phyloP scores from a whole-genome alignment of 1,140 invertebrate species.

The Temnothorax longispinosus region DNA sequence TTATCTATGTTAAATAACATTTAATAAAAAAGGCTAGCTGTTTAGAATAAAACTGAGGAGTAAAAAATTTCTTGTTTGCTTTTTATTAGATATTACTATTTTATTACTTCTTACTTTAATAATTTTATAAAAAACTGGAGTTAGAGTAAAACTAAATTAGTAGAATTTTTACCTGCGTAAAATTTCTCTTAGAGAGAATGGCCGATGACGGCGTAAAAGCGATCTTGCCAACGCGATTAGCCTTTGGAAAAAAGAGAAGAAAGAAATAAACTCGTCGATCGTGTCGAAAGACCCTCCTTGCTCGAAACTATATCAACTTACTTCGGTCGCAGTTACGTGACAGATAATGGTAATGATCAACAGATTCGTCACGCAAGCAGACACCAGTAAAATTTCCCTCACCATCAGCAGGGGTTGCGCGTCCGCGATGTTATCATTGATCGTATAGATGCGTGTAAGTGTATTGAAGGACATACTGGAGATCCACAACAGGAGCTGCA shows the following conservation, averaged over 20 bases:
- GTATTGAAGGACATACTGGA: constrained; percentile 64
- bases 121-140: not conserved
- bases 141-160: not conserved
- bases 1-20: not conserved
- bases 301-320: not conserved
- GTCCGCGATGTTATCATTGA: constrained; percentile 34
- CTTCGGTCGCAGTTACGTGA: constrained; percentile 66
- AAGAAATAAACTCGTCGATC: not conserved
- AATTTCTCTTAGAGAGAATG: constrained; percentile 45
- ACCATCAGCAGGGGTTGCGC: not conserved
- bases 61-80: not conserved
- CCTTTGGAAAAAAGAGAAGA: constrained; percentile 46
- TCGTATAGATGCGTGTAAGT: constrained; percentile 69
- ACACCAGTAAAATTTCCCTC: constrained; percentile 62
- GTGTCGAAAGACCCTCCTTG: too few species aligned
- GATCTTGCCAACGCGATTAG: constrained; percentile 65
- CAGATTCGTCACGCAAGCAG: constrained; percentile 61
- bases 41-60: not conserved
- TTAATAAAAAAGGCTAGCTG: not conserved
- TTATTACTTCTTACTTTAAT: not conserved
- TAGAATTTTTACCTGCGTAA: constrained; percentile 59
- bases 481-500: constrained; percentile 72
- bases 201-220: constrained; percentile 64
- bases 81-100: not conserved
- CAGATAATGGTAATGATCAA: constrained; percentile 66